These are phyloP conservation scores for Drosophila formosana DNA, from an alignment of 2,888 invertebrate species.

Conservation along the genomic window DNA sequence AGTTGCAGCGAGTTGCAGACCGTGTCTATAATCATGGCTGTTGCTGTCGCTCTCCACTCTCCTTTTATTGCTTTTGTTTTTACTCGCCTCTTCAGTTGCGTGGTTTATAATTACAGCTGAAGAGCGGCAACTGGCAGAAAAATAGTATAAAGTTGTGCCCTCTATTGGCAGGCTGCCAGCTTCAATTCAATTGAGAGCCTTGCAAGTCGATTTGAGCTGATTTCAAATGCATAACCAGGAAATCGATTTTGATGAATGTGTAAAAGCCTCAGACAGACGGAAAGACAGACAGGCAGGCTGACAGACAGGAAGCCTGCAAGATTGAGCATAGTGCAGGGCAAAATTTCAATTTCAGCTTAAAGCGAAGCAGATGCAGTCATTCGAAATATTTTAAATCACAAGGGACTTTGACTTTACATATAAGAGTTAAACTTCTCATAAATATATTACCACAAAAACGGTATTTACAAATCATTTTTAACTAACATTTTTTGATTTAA, in stretches of 20 bases:
- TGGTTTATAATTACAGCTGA: constrained; percentile 61
- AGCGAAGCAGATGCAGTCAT: not conserved
- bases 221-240: constrained; percentile 47
- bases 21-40: constrained; percentile 50
- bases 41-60: constrained; percentile 31
- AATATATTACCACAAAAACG: too few species aligned
- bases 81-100: constrained; percentile 50
- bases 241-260: constrained; percentile 43
- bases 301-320: constrained; percentile 13
- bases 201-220: constrained; percentile 24
- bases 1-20: constrained; percentile 16
- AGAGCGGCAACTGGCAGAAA: constrained; percentile 47
- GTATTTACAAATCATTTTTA: too few species aligned
- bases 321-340: constrained; percentile 20
- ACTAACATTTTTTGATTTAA: too few species aligned
- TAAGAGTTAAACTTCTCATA: too few species aligned
- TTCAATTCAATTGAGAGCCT: constrained; percentile 12
- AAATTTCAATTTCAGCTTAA: constrained; percentile 13
- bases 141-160: not conserved
- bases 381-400: not conserved
- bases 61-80: constrained; percentile 70
- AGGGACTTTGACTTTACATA: not conserved
- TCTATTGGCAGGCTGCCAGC: constrained; percentile 10
- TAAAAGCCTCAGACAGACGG: not conserved
- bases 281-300: too few species aligned